These are phyloP conservation scores for Nannoperca australis DNA, from an alignment of 2,797 vertebrate genomes.

Conservation along the genomic window DNA sequence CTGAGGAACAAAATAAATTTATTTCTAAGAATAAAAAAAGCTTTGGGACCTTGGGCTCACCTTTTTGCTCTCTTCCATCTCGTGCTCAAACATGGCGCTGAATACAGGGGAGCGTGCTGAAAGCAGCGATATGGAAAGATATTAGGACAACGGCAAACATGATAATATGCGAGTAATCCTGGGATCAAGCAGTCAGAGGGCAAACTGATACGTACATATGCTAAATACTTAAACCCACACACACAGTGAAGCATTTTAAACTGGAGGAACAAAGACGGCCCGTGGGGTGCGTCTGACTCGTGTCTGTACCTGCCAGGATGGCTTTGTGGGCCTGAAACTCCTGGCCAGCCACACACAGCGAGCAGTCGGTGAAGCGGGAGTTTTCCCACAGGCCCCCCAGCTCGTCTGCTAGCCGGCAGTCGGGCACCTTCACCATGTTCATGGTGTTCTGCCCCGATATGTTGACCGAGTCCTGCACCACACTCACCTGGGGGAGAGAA, in stretches of 20 bases:
- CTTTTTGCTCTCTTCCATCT: constrained; percentile 99
- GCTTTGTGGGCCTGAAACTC: constrained; percentile 99
- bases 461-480: constrained; percentile 98
- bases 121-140: constrained; percentile 38
- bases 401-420: constrained; percentile 96
- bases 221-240: not conserved
- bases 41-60: constrained; percentile 77
- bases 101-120: constrained; percentile 96
- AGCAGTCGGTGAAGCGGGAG: constrained; percentile 97
- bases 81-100: constrained; percentile 99
- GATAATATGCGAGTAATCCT: not conserved
- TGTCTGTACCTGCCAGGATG: constrained; percentile 93
- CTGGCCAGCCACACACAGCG: constrained; percentile 96
- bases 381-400: constrained; percentile 98
- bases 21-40: constrained; percentile 29
- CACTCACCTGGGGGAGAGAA: constrained; percentile 89
- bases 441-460: constrained; percentile 99
- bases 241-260: not conserved
- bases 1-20: constrained; percentile 55
- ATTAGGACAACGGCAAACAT: not conserved
- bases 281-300: not conserved
- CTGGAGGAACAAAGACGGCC: not conserved
- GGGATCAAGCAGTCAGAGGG: not conserved
- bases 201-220: not conserved
- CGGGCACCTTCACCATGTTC: constrained; percentile 99